Percentiles rank a stretch among this genome's conserved stretches.
phyloP scores from a whole-genome alignment of 1,140 invertebrate species.

The Druon quercuslanigerum region DNA sequence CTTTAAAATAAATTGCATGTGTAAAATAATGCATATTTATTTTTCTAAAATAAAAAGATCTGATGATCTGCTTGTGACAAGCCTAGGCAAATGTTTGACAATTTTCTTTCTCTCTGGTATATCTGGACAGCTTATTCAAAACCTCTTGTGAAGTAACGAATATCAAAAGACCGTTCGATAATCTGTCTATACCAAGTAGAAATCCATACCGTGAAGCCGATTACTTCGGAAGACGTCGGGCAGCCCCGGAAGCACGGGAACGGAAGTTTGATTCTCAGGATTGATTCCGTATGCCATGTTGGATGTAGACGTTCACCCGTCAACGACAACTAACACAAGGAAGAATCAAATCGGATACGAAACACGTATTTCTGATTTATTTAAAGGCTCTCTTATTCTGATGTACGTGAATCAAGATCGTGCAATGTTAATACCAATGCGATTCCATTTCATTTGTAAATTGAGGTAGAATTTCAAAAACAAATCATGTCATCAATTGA shows the following conservation, averaged over 20 bases:
- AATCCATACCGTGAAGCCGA: conserved; percentile 23
- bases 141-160: conserved; percentile 3
- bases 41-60: background rate
- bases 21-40: too few relatives aligned
- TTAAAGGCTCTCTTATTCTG: background rate
- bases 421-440: background rate
- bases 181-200: conserved; percentile 21
- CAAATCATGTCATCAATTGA: too few relatives aligned
- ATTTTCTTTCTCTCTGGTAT: background rate
- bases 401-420: background rate
- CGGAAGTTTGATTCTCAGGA: conserved; percentile 70
- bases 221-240: conserved; percentile 27
- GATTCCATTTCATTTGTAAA: background rate
- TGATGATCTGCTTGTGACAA: too few relatives aligned
- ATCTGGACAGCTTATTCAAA: background rate
- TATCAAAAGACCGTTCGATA: conserved; percentile 27
- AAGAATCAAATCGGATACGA: conserved; percentile 57
- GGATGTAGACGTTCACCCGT: conserved; percentile 60
- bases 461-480: background rate
- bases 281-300: conserved; percentile 67
- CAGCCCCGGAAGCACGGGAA: conserved; percentile 59
- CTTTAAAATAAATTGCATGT: too few relatives aligned
- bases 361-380: conserved; percentile 48
- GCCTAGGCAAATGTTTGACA: too few relatives aligned
- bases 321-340: conserved; percentile 56